A percentile compares a stretch with the other conserved stretches of the same genome.
Evolutionary conservation across 2,888 invertebrate species (phyloP).

Genomic region (Sesia bembeciformis): DNA sequence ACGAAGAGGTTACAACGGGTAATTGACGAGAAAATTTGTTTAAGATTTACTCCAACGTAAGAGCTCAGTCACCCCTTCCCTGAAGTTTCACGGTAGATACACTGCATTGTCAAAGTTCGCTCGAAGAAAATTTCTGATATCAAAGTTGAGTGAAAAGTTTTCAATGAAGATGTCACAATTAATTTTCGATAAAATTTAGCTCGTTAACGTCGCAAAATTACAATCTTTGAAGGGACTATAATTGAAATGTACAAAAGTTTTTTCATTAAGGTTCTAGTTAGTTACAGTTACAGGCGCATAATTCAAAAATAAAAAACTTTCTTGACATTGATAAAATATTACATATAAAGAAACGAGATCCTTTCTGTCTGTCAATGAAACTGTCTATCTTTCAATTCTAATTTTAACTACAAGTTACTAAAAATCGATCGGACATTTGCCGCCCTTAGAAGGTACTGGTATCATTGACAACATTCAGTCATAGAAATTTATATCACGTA

Average conservation of each 20-base stretch:
- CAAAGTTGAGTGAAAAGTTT: constrained; percentile 60
- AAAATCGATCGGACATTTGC: too few relatives aligned
- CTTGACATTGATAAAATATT: too few relatives aligned
- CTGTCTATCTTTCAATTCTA: too few relatives aligned
- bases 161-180: constrained; percentile 71
- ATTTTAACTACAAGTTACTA: too few relatives aligned
- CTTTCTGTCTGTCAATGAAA: too few relatives aligned
- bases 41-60: constrained; percentile 31
- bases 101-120: constrained; percentile 52
- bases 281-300: not conserved
- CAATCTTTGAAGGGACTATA: constrained; percentile 54
- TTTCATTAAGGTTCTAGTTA: constrained; percentile 47
- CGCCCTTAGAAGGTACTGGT: too few relatives aligned
- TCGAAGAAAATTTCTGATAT: constrained; percentile 51
- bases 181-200: constrained; percentile 72
- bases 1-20: constrained; percentile 25
- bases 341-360: too few relatives aligned
- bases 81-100: constrained; percentile 31
- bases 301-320: too few relatives aligned
- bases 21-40: constrained; percentile 41
- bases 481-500: too few relatives aligned
- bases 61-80: constrained; percentile 31
- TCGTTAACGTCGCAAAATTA: constrained; percentile 68
- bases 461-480: too few relatives aligned
- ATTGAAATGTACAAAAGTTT: constrained; percentile 65